Conservation (phyloP, 2,113 vertebrate genomes). For the Pao palembangensis region DNA sequence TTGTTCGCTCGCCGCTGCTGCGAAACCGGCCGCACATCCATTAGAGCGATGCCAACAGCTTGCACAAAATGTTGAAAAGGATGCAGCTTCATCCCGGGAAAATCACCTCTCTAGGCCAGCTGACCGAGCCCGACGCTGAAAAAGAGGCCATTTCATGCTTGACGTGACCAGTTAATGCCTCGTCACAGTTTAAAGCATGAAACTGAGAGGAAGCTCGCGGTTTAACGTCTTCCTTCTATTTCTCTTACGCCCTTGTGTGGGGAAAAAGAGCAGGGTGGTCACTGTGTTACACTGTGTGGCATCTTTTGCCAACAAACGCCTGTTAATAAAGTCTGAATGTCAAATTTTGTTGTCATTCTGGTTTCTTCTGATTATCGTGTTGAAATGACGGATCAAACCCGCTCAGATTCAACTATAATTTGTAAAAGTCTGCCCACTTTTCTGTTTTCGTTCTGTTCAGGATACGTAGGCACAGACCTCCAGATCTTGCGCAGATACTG, state of each 20-base stretch:
- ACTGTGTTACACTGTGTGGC: no score
- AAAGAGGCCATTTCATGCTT: constrained; percentile 33
- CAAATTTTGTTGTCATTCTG: constrained; percentile 28
- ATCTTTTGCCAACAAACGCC: constrained; percentile 13
- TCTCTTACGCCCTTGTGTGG: neutral
- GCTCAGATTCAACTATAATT: constrained; percentile 27
- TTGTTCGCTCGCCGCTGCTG: constrained; percentile 48
- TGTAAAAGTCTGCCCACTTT: constrained; percentile 18
- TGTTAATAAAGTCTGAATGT: constrained; percentile 16
- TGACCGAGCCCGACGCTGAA: constrained; percentile 6
- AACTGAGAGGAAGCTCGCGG: neutral
- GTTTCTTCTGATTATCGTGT: neutral
- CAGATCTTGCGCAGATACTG: neutral
- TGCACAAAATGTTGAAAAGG: constrained; percentile 19
- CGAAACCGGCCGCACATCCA: constrained; percentile 54
- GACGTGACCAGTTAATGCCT: constrained; percentile 5
- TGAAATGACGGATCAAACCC: neutral
- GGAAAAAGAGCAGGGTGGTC: no score
- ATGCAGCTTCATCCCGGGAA: constrained; percentile 21
- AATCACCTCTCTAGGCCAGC: constrained; percentile 5
- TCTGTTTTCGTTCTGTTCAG: constrained; percentile 9
- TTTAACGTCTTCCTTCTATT: neutral
- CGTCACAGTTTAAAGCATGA: constrained; percentile 17
- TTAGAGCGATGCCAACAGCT: constrained; percentile 27
- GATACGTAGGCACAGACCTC: constrained; percentile 2